Evolutionary conservation across 2,113 vertebrate genomes (phyloP).

Genomic region (Zootoca vivipara): DNA sequence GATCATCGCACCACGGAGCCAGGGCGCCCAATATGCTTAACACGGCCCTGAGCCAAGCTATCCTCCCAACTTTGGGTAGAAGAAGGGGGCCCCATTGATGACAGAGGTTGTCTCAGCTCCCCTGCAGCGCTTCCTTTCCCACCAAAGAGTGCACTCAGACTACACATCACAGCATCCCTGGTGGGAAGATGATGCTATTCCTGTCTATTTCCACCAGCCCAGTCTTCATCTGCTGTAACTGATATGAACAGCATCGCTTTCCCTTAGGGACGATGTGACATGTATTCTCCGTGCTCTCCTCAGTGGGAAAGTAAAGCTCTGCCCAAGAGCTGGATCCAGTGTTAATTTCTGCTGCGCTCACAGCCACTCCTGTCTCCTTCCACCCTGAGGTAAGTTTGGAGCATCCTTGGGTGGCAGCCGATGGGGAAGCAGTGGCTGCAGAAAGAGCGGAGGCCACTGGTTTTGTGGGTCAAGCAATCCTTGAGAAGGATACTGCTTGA

Average conservation of each 20-base stretch:
- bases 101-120: background rate
- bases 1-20: no score
- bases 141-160: background rate
- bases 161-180: background rate
- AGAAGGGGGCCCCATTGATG: background rate
- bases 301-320: background rate
- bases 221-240: background rate
- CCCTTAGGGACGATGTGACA: background rate
- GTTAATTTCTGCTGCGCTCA: background rate
- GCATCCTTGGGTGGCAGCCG: no score
- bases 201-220: background rate
- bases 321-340: background rate
- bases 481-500: no score
- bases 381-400: no score
- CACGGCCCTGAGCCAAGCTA: background rate
- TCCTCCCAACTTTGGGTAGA: background rate
- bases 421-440: no score
- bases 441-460: no score
- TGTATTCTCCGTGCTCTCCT: background rate
- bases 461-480: no score
- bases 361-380: background rate
- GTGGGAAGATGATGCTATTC: background rate
- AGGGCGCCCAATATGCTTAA: no score
- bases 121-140: background rate
- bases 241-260: background rate